phyloP scores from a whole-genome alignment of 2,888 invertebrate genomes.

The Diaprepes abbreviatus region DNA sequence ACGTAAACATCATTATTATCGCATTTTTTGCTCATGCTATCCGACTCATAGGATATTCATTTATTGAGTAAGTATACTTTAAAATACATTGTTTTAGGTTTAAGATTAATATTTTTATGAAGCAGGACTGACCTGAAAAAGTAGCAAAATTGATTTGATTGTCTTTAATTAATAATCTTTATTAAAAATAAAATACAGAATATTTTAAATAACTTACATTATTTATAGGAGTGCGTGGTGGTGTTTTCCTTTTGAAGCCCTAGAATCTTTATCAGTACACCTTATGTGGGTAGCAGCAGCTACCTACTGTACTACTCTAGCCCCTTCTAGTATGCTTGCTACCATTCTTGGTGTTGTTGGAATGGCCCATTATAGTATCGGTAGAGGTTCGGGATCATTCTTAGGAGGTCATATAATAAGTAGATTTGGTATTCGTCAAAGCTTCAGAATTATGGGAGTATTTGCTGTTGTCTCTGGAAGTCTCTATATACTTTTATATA shows the following conservation, averaged over 20 bases:
- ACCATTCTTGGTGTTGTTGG: slow-evolving; percentile 90
- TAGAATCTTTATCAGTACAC: slow-evolving; percentile 88
- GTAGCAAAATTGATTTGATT: too few species aligned
- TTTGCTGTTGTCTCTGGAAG: slow-evolving; percentile 80
- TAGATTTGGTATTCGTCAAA: slow-evolving; percentile 80
- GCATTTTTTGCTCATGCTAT: slow-evolving; percentile 89
- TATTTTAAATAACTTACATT: too few species aligned
- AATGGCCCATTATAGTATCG: slow-evolving; percentile 91
- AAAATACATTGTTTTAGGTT: too few species aligned
- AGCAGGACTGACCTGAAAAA: too few species aligned
- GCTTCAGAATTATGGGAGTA: slow-evolving; percentile 85
- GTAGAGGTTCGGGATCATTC: slow-evolving; percentile 86
- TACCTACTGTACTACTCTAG: slow-evolving; percentile 87
- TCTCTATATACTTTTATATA: slow-evolving; percentile 79
- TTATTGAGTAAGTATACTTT: slow-evolving; percentile 79
- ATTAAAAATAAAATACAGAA: too few species aligned
- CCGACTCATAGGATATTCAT: slow-evolving; percentile 86
- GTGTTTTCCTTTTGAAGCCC: slow-evolving; percentile 90
- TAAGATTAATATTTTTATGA: too few species aligned
- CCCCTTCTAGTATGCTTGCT: slow-evolving; percentile 86
- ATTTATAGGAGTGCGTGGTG: slow-evolving; percentile 84
- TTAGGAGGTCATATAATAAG: slow-evolving; percentile 84
- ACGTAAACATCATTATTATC: slow-evolving; percentile 86
- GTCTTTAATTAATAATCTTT: too few species aligned
- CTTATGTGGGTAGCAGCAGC: slow-evolving; percentile 94